phyloP scores from a whole-genome alignment of 2,888 invertebrate species.

The Thymelicus lineola region DNA sequence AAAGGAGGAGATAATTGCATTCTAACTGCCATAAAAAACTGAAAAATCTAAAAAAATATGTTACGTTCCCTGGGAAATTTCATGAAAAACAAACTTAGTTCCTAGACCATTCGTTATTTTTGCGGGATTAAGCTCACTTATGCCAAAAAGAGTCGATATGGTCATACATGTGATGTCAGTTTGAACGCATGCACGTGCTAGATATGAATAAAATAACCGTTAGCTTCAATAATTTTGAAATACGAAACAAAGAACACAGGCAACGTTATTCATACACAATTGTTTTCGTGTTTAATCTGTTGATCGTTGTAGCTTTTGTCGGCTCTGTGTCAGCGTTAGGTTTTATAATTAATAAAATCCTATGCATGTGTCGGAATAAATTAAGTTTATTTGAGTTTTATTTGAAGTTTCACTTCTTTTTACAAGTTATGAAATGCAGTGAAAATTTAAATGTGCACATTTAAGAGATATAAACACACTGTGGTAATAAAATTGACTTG shows the following conservation, averaged over 20 bases:
- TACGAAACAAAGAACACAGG: conserved; percentile 24
- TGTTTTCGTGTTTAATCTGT: conserved; percentile 37
- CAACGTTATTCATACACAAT: conserved; percentile 29
- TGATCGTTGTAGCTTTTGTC: conserved; percentile 29
- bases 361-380: conserved; percentile 8
- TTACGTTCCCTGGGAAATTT: too few relatives aligned
- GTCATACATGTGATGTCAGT: not conserved
- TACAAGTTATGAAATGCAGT: too few relatives aligned
- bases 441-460: too few relatives aligned
- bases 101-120: not conserved
- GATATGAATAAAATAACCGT: conserved; percentile 38
- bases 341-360: not conserved
- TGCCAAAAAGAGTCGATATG: not conserved
- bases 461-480: too few relatives aligned
- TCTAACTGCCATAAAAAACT: too few relatives aligned
- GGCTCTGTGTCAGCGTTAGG: conserved; percentile 14
- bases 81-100: too few relatives aligned
- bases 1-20: too few relatives aligned
- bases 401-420: not conserved
- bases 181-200: conserved; percentile 10
- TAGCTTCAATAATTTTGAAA: conserved; percentile 29
- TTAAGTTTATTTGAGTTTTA: not conserved
- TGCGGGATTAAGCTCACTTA: not conserved
- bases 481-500: too few relatives aligned
- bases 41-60: too few relatives aligned